A percentile compares a stretch with the other conserved stretches of the same genome.
These are phyloP conservation scores for Gortyna flavago DNA, from an alignment of 2,888 invertebrate genomes.

Conservation along the genomic window DNA sequence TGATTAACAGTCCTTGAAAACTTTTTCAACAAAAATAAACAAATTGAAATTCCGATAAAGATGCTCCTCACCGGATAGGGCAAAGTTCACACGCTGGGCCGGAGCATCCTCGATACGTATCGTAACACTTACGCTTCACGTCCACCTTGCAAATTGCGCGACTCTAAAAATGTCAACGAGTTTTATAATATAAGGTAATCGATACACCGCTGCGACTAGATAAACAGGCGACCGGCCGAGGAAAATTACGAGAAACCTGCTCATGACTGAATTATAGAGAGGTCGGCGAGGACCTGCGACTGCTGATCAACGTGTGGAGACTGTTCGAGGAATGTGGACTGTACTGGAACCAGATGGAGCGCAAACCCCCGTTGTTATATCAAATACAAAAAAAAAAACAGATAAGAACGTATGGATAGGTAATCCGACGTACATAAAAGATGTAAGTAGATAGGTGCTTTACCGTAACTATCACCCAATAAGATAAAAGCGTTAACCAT, in stretches of 20 bases:
- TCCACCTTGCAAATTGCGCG: constrained; percentile 63
- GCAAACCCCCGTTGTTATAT: not conserved
- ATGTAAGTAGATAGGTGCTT: not conserved
- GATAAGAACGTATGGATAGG: not conserved
- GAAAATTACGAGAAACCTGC: constrained; percentile 59
- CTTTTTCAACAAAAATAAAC: not conserved
- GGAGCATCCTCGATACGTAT: constrained; percentile 27
- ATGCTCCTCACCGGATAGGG: constrained; percentile 6
- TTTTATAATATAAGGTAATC: constrained; percentile 67
- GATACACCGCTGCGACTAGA: constrained; percentile 60
- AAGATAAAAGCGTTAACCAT: not conserved
- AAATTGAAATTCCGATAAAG: not conserved
- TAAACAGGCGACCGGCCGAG: constrained; percentile 50
- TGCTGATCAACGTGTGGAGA: constrained; percentile 7
- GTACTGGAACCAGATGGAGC: not conserved
- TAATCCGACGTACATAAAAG: not conserved
- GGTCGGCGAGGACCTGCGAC: constrained; percentile 17
- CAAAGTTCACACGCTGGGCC: constrained; percentile 22
- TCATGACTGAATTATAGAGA: constrained; percentile 38
- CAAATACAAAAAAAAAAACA: not conserved
- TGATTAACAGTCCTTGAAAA: constrained; percentile 6
- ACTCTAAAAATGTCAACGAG: constrained; percentile 67
- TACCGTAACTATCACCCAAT: not conserved
- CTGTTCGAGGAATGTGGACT: constrained; percentile 1
- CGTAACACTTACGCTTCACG: constrained; percentile 46